Conservation (phyloP, 2,797 vertebrate genomes). For the Tarsius wallacei region DNA sequence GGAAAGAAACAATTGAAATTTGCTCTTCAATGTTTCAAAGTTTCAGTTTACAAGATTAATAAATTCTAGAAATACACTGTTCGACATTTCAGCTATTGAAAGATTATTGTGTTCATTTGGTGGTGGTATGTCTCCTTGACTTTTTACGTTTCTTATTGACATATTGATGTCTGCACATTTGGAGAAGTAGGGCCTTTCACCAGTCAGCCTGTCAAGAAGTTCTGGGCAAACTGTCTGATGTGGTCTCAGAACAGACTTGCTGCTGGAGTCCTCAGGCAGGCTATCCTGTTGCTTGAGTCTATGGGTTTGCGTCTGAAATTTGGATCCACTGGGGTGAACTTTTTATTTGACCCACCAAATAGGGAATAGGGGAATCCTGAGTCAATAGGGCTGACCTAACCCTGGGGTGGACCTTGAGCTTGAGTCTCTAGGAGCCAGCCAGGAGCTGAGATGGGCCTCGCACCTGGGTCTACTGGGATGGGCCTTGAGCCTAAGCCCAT, state of each 20-base stretch:
- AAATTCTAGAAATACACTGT: background rate
- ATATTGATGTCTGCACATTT: background rate
- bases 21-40: background rate
- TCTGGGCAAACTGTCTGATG: background rate
- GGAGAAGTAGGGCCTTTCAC: background rate
- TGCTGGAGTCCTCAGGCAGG: background rate
- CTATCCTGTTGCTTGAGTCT: background rate
- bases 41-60: background rate
- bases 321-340: background rate
- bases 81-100: background rate
- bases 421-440: background rate
- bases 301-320: background rate
- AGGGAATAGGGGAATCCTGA: too few relatives aligned
- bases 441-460: background rate
- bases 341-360: too few relatives aligned
- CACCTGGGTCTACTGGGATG: background rate
- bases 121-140: too few relatives aligned
- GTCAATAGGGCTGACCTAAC: background rate
- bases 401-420: background rate
- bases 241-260: background rate
- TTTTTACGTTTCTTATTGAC: background rate
- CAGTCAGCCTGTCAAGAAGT: background rate
- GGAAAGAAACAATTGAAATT: background rate
- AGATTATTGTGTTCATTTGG: background rate
- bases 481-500: background rate